Evolutionary conservation across 2,113 vertebrate species (phyloP), one percentile per base, ranked within the genome.

Genomic region (Thomomys bottae): DNA sequence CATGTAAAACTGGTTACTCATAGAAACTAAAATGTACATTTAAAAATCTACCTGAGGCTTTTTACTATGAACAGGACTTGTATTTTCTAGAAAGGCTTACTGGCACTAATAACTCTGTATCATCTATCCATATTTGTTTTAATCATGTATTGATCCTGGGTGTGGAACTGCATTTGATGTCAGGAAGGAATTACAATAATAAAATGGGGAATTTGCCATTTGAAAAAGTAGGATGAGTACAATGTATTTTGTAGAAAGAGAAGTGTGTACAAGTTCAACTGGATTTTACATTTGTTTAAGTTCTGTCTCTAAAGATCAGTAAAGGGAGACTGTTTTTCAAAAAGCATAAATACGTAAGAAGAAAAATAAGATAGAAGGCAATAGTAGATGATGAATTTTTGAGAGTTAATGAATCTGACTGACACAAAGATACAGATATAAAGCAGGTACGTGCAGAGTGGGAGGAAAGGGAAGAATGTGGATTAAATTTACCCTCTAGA

Each of bases 121-220:
- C 54, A 84, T 67, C 36, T 86, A 82, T 85, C 84, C 88, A 32
- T 82, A 38, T 86, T 76, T 90, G 28, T 88, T 95, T 88, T 90
- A 86, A 64, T 80, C 45, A 3, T 88, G 5, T 64, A 84, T 76
- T 83, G 14, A 72, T 11, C 11, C 5, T 94, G 63, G 32, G 10
- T 83, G 23, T 85, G 84, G 8, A 3, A 84, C 4, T 70, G 2
- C 54, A 80, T 83, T 85, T 93, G 54, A 66, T 76, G 30, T 9
- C 83, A n/a, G n/a, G 34, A 84, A 90, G 34, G 34, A 77, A 77
- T 86, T 90, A 57, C 68, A 23, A 75, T 28, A 84, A 57, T 73
- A 85, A 78, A 14, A 28, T 67, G 38, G 15, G 34, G n/a, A 75
- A 85, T 71, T 64, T 89, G 17, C 8, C 24, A 67, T 83, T 89